phyloP scores from a whole-genome alignment of 2,888 invertebrate genomes.

The Tachina fera region DNA sequence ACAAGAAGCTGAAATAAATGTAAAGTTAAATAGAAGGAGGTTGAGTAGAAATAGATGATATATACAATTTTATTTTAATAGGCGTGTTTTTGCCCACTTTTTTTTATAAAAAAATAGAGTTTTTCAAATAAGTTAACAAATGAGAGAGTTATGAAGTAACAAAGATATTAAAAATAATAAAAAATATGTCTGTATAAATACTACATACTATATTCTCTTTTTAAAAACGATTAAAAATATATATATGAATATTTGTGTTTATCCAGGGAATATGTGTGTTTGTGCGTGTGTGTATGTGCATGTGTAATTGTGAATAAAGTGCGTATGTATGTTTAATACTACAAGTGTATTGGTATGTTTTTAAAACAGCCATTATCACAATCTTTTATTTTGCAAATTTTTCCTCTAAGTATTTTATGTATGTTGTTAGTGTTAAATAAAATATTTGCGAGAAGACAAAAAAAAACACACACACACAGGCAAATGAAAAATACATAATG shows the following conservation, averaged over 20 bases:
- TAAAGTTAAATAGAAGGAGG: too few relatives aligned
- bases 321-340: slow-evolving; percentile 12
- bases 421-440: slow-evolving; percentile 19
- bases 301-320: slow-evolving; percentile 11
- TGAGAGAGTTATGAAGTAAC: too few relatives aligned
- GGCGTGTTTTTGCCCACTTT: too few relatives aligned
- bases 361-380: slow-evolving; percentile 67
- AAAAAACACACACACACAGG: not conserved
- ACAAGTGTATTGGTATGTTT: slow-evolving; percentile 49
- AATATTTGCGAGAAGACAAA: not conserved
- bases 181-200: too few relatives aligned
- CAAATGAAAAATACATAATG: slow-evolving; percentile 8
- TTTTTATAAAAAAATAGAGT: too few relatives aligned
- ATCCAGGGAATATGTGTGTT: not conserved
- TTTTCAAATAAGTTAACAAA: too few relatives aligned
- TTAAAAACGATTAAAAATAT: not conserved
- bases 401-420: slow-evolving; percentile 24
- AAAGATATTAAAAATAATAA: too few relatives aligned
- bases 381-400: slow-evolving; percentile 30
- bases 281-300: not conserved
- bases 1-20: too few relatives aligned
- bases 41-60: too few relatives aligned
- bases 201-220: too few relatives aligned
- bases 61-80: too few relatives aligned
- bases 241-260: not conserved